Evolutionary conservation across 2,888 invertebrate genomes (phyloP), one percentile per base, ranked within the genome.

Genomic region (Lasiommata megera): DNA sequence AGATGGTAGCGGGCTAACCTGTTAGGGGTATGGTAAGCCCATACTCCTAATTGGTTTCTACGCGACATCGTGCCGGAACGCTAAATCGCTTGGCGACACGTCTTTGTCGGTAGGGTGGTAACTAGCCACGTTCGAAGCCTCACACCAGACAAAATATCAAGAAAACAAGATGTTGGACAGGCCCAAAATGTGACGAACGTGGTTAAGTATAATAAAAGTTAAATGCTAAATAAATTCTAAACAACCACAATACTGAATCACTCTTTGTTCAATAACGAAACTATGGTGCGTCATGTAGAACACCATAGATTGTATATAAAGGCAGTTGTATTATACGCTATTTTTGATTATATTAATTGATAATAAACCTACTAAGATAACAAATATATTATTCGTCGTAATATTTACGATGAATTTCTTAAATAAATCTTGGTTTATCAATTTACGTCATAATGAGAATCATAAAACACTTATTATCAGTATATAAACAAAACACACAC

Each of bases 201-300:
- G 43, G 52, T 46, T 44, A 51, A 31, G 9, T 34, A 34, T 34
- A 34, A 34, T 11, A 14, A 52, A 47, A 62, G 60, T 64, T 63
- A 67, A 58, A 55, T 62, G 59, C 67, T 67, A 68, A 60, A 58
- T 40, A 36, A 37, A 48, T 51, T 56, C 29, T 56, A 70, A 64
- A 67, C 69, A 73, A 72, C 58, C 73, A 66, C 70, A 82, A 82
- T 83, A 82, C 80, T 83, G 80, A 75, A 75, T 66, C 76, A 73
- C 72, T 69, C 72, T 61, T 66, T 60, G 65, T 8, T 29, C 28
- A 52, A 50, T 7, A 18, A 18, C 59, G 34, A 50, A 52, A 53
- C 40, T 65, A 29, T 48, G 31, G 46, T 54, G 48, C 14, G 18
- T 36, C n/a, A 40, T 9, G 11, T 31, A 29, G n/a, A 36, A 41